phyloP scores from a whole-genome alignment of 2,113 vertebrate genomes.

The Callopanchax toddi region DNA sequence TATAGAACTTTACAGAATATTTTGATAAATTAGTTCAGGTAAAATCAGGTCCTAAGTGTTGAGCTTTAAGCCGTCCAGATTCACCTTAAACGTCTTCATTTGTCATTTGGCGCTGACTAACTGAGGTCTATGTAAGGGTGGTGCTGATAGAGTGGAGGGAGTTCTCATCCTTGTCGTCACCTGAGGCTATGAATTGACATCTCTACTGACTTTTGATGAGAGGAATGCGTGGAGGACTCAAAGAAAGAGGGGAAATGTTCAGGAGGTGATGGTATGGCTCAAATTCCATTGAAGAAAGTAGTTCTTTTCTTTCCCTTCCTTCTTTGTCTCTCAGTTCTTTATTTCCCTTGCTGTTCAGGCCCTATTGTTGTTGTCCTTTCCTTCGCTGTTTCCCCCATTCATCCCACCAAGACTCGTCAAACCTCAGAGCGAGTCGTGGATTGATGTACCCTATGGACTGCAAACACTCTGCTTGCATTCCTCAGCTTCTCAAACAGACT shows the following conservation, averaged over 20 bases:
- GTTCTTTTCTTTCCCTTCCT: neutral
- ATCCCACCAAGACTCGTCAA: conserved; percentile 17
- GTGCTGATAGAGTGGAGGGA: neutral
- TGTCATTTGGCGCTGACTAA: neutral
- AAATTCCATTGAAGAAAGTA: conserved; percentile 32
- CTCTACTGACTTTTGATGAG: conserved; percentile 29
- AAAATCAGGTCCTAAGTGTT: too few species aligned
- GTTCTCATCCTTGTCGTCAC: conserved; percentile 16
- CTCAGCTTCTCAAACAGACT: conserved; percentile 29
- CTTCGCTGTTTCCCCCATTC: neutral
- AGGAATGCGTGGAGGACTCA: conserved; percentile 57
- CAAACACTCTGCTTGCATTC: conserved; percentile 55
- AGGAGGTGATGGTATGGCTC: neutral
- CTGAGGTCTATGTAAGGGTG: neutral
- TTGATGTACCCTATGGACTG: conserved; percentile 39
- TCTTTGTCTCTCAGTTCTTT: neutral
- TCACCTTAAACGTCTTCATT: neutral
- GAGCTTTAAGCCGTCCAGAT: too few species aligned
- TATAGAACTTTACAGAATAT: too few species aligned
- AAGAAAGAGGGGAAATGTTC: conserved; percentile 29
- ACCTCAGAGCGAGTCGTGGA: conserved; percentile 26
- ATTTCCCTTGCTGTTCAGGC: neutral
- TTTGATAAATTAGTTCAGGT: too few species aligned
- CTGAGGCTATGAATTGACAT: conserved; percentile 28
- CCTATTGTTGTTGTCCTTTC: neutral